phyloP scores from a whole-genome alignment of 2,888 invertebrate genomes.

The Drosophila mettleri region DNA sequence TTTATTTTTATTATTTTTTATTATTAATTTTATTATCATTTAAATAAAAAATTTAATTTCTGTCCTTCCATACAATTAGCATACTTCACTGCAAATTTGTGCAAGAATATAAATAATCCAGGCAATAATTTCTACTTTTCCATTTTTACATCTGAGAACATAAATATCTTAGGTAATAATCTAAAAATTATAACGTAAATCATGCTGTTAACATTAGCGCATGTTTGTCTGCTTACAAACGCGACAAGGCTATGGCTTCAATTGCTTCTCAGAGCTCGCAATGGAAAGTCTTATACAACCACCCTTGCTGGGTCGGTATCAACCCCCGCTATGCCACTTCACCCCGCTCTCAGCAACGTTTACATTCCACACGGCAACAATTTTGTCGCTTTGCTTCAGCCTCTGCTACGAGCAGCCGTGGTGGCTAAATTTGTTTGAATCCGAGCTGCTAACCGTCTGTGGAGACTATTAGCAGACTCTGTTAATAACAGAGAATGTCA shows the following conservation, averaged over 20 bases:
- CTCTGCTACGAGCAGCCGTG: constrained; percentile 21
- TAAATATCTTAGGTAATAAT: constrained; percentile 17
- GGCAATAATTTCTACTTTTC: neutral
- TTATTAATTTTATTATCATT: no score
- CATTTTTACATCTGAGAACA: neutral
- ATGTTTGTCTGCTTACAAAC: constrained; percentile 25
- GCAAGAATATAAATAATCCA: neutral
- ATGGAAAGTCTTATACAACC: constrained; percentile 39
- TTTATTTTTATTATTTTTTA: no score
- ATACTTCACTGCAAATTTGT: no score
- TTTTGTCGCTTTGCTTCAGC: constrained; percentile 45
- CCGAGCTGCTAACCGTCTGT: constrained; percentile 23
- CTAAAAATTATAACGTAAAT: constrained; percentile 31
- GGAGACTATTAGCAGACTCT: constrained; percentile 38
- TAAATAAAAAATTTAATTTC: no score
- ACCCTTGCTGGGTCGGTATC: constrained; percentile 12
- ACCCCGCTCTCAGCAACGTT: neutral
- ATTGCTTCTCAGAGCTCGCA: neutral
- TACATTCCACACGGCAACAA: constrained; percentile 48
- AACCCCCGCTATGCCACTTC: constrained; percentile 5
- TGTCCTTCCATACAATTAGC: no score
- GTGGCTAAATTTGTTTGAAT: constrained; percentile 44
- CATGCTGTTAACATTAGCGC: constrained; percentile 39
- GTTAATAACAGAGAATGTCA: constrained; percentile 11
- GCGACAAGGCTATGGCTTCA: constrained; percentile 31